Base-by-base conservation (phyloP, 1,140 invertebrate species). In the Drosophila sproati region DNA sequence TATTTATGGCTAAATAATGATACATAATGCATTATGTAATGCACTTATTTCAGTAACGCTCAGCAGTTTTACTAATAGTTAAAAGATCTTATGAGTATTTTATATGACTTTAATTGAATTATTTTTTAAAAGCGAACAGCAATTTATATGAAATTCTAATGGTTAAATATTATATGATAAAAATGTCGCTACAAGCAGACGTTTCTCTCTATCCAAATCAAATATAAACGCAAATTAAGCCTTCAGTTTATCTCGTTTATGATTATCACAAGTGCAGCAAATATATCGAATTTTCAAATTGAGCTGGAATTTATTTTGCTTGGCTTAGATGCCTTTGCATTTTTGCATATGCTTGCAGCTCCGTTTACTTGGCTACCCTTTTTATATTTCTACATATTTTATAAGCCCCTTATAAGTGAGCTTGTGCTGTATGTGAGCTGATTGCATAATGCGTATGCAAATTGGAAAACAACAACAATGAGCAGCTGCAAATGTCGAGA, bases 401-500 rank as follows among this genome's bases (percentile, higher is more conserved):
- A 34, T 10, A 45, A 31, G 34, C 39, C 28, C 43, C 35, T 12
- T 10, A 48, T 31, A 20, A 35, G 34, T 52, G 4, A 2, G n/a
- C 55, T 32, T 48, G 70, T 60, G 45, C 39, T 52, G 59, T 56
- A 47, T 59, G 71, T 77, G 73, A 67, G 63, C 59, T 70, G 56
- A 63, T 87, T 73, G 79, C 79, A 79, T 75, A 71, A 82, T 82
- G 69, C 66, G 48, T 56, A 79, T 77, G 60, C 50, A 71, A 59
- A 67, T 63, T 57, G 32, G 68, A 47, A 34, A 69, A 63, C 68
- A 68, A 66, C 54, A 85, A 69, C 31, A 59, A 45, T 4, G 28
- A 63, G 31, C 3, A 73, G 69, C 78, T 87, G 78, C 63, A 87
- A 87, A 86, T 82, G 68, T 76, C 37, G 69, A 74, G 69, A 64